Percentiles rank a stretch among this genome's conserved stretches.
phyloP scores from a whole-genome alignment of 2,797 vertebrate species.

The Pagetopsis macropterus region DNA sequence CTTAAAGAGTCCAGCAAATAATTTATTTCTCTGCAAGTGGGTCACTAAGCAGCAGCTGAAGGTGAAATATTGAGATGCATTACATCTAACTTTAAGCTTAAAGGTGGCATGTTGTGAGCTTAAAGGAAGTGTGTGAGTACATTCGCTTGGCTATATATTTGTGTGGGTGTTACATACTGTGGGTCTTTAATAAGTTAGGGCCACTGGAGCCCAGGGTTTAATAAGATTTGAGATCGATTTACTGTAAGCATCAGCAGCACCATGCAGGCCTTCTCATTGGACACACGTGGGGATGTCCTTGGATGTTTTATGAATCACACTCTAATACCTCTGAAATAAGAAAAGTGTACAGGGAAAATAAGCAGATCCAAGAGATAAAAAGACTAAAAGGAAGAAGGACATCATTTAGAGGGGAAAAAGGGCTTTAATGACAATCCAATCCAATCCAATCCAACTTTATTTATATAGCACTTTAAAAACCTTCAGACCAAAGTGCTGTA shows the following conservation, averaged over 20 bases:
- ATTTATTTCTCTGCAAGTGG: conserved; percentile 72
- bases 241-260: conserved; percentile 51
- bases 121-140: conserved; percentile 47
- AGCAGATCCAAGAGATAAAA: conserved; percentile 17
- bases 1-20: conserved; percentile 65
- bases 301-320: conserved; percentile 72
- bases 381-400: conserved; percentile 2
- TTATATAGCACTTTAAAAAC: no score
- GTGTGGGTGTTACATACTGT: conserved; percentile 42
- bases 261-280: conserved; percentile 51
- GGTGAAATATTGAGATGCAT: conserved; percentile 76
- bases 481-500: no score
- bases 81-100: conserved; percentile 57
- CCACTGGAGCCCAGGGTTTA: conserved; percentile 78
- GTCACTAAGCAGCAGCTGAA: conserved; percentile 69
- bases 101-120: conserved; percentile 65
- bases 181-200: conserved; percentile 77
- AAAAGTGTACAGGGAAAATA: conserved; percentile 17
- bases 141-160: not conserved
- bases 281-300: conserved; percentile 56
- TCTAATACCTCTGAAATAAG: conserved; percentile 51
- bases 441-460: no score
- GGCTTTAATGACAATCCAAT: conserved; percentile 5
- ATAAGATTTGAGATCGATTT: conserved; percentile 80
- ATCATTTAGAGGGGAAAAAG: not conserved